Evolutionary conservation across 2,888 invertebrate species (phyloP), one percentile per base, ranked within the genome.

Genomic region (Ellobium chinense): DNA sequence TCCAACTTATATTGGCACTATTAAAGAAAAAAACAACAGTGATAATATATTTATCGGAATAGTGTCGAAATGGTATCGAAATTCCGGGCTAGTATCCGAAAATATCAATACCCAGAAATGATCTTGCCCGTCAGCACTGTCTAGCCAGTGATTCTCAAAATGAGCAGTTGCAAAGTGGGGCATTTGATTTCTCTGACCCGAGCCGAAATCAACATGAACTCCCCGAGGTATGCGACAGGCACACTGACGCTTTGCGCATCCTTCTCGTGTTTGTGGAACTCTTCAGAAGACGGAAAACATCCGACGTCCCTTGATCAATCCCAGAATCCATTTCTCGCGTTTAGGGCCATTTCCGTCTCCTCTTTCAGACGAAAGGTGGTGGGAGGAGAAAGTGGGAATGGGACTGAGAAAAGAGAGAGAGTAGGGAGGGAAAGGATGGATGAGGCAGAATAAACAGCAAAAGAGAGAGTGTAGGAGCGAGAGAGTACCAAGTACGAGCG

Each of bases 121-220:
- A n/a, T n/a, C n/a, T n/a, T n/a, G n/a, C n/a, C n/a, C n/a, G n/a
- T n/a, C n/a, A n/a, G n/a, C n/a, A n/a, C n/a, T n/a, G n/a, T n/a
- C n/a, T n/a, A n/a, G n/a, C n/a, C n/a, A n/a, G n/a, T n/a, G n/a
- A n/a, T n/a, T n/a, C n/a, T n/a, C n/a, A n/a, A n/a, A n/a, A n/a
- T n/a, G n/a, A n/a, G n/a, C n/a, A n/a, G n/a, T n/a, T n/a, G n/a
- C n/a, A n/a, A n/a, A n/a, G n/a, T n/a, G n/a, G n/a, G n/a, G n/a
- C n/a, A n/a, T 58, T 60, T 37, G 34, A 37, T 73, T 58, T 73
- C 37, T 69, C 24, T 36, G 68, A n/a, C 36, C 31, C n/a, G 14
- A 14, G n/a, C 21, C 37, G 7, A 65, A 65, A 65, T 65, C 36
- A 36, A 37, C 65, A 14, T 3, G 36, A 21, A 21, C 65, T 65